phyloP scores from a whole-genome alignment of 2,113 vertebrate genomes.

The Microtus ochrogaster region DNA sequence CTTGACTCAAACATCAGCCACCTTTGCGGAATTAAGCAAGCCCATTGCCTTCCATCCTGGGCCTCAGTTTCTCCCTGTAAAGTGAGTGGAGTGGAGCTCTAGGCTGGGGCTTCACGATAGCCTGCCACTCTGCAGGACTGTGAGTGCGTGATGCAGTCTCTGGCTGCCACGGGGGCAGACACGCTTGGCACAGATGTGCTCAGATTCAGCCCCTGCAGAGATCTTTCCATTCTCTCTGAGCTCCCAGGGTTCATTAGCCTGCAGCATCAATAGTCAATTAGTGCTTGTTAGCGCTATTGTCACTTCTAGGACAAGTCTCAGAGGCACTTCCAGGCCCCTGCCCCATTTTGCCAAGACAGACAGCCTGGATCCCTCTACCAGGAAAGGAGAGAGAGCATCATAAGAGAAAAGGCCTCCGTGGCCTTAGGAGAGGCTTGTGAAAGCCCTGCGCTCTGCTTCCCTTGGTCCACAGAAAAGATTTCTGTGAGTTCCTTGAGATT shows the following conservation, averaged over 20 bases:
- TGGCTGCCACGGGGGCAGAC: neutral
- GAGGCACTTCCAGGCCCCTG: conserved; percentile 61
- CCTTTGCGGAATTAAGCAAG: neutral
- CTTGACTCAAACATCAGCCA: neutral
- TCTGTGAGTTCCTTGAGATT: neutral
- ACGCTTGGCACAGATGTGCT: neutral
- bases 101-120: neutral
- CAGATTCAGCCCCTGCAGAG: neutral
- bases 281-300: conserved; percentile 83
- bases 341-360: neutral
- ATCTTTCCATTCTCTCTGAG: neutral
- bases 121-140: neutral
- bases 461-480: neutral
- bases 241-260: conserved; percentile 84
- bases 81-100: neutral
- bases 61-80: neutral
- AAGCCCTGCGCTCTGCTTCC: neutral
- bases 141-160: accelerated
- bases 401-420: accelerated
- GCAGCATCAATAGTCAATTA: conserved; percentile 85
- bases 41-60: neutral
- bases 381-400: neutral
- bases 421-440: neutral
- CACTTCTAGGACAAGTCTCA: conserved; percentile 80
- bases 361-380: neutral